Percentiles rank a stretch among this genome's conserved stretches.
phyloP scores from a whole-genome alignment of 2,888 invertebrate genomes.

The Amiota mariae region DNA sequence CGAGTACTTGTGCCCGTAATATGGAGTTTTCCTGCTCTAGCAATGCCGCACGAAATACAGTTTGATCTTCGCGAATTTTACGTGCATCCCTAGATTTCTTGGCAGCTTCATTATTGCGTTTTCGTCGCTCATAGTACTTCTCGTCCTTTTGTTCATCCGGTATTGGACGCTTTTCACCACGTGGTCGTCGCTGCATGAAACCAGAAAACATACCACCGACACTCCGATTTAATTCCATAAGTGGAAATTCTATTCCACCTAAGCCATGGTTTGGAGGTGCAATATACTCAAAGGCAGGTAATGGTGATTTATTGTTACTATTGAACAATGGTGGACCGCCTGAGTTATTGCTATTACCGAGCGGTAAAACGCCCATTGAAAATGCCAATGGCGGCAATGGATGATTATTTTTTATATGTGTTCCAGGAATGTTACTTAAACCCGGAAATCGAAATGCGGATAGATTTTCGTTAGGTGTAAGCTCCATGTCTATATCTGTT shows the following conservation, averaged over 20 bases:
- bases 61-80: conserved; percentile 90
- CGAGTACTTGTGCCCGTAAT: conserved; percentile 85
- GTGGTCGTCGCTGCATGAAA: conserved; percentile 75
- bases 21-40: conserved; percentile 92
- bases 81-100: conserved; percentile 93
- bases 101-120: conserved; percentile 92
- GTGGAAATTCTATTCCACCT: conserved; percentile 60
- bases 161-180: conserved; percentile 90
- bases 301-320: conserved; percentile 33
- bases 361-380: conserved; percentile 48
- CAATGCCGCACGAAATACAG: conserved; percentile 87
- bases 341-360: conserved; percentile 33
- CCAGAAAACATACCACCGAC: conserved; percentile 60
- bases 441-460: conserved; percentile 32
- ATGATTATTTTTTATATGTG: conserved; percentile 38
- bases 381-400: conserved; percentile 46
- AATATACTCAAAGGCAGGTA: conserved; percentile 69
- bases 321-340: conserved; percentile 8
- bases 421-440: background rate
- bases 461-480: conserved; percentile 40
- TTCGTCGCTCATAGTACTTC: conserved; percentile 90
- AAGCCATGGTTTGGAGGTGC: conserved; percentile 57
- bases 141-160: conserved; percentile 91
- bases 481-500: conserved; percentile 47
- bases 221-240: conserved; percentile 68